phyloP scores from a whole-genome alignment of 2,797 vertebrate species.

The Erithacus rubecula region DNA sequence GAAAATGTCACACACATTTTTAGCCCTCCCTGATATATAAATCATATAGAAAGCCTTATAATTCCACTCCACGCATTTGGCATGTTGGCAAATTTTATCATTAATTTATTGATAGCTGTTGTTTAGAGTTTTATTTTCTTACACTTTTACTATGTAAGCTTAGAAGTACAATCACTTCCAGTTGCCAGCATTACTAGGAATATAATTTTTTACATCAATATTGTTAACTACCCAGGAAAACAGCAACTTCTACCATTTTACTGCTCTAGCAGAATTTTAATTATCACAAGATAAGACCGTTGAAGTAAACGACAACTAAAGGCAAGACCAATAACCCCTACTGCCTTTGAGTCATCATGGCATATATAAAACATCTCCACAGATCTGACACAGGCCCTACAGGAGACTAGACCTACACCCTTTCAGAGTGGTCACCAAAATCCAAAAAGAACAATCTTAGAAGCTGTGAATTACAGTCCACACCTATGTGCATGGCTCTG shows the following conservation, averaged over 20 bases:
- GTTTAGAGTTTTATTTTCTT: background rate
- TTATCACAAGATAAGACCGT: background rate
- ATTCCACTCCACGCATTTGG: background rate
- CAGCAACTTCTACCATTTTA: background rate
- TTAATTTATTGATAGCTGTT: background rate
- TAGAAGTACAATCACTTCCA: background rate
- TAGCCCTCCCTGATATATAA: background rate
- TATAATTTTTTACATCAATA: background rate
- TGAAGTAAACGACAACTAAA: constrained; percentile 11
- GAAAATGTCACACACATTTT: background rate
- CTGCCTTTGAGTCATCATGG: background rate
- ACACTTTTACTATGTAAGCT: background rate
- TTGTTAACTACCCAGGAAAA: constrained; percentile 1
- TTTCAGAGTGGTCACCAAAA: background rate
- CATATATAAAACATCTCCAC: background rate
- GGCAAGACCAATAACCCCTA: background rate
- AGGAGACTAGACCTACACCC: background rate
- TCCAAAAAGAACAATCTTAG: background rate
- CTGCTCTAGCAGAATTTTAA: background rate
- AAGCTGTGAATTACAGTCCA: background rate
- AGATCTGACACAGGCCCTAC: background rate
- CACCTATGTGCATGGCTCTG: rapidly evolving
- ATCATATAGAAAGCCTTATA: background rate
- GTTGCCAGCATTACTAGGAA: background rate
- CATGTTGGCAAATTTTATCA: background rate